These are phyloP conservation scores for Scaptomyza flava DNA, from an alignment of 2,888 invertebrate genomes.

Conservation along the genomic window DNA sequence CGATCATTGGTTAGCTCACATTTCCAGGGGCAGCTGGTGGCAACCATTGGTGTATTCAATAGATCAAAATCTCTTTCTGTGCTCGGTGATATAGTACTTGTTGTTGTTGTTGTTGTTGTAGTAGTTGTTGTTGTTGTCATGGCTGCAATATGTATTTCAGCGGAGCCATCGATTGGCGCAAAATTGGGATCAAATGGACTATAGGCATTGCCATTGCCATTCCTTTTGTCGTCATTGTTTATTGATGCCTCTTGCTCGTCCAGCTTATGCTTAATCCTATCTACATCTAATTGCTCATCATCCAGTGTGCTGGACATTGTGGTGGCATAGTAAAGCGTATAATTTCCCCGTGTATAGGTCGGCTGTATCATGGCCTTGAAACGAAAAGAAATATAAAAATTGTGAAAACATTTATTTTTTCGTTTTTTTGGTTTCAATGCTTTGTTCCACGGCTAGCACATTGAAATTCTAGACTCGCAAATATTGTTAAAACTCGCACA, in stretches of 20 bases:
- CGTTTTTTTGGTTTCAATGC: conserved; percentile 20
- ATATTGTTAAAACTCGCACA: conserved; percentile 40
- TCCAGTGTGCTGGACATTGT: conserved; percentile 74
- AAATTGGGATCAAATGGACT: conserved; percentile 80
- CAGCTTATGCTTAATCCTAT: conserved; percentile 62
- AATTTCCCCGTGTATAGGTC: conserved; percentile 83
- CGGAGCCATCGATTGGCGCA: conserved; percentile 66
- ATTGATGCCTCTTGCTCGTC: conserved; percentile 23
- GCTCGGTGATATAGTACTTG: conserved; percentile 14
- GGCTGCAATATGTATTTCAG: conserved; percentile 57
- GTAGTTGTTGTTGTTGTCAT: conserved; percentile 36
- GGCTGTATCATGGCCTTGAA: conserved; percentile 79
- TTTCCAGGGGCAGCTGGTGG: conserved; percentile 90
- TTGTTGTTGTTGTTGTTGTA: conserved; percentile 30
- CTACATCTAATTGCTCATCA: conserved; percentile 83
- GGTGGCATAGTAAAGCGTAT: conserved; percentile 84
- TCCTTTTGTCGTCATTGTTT: conserved; percentile 10
- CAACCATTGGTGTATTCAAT: conserved; percentile 29
- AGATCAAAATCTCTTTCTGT: conserved; percentile 54
- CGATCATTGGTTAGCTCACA: conserved; percentile 97
- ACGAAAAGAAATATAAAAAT: conserved; percentile 11
- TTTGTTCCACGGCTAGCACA: conserved; percentile 40
- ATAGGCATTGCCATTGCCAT: conserved; percentile 61
- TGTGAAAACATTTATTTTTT: too few species aligned
- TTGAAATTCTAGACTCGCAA: conserved; percentile 63